Evolutionary conservation across 2,888 invertebrate genomes (phyloP).

Genomic region (Metellina segmentata): DNA sequence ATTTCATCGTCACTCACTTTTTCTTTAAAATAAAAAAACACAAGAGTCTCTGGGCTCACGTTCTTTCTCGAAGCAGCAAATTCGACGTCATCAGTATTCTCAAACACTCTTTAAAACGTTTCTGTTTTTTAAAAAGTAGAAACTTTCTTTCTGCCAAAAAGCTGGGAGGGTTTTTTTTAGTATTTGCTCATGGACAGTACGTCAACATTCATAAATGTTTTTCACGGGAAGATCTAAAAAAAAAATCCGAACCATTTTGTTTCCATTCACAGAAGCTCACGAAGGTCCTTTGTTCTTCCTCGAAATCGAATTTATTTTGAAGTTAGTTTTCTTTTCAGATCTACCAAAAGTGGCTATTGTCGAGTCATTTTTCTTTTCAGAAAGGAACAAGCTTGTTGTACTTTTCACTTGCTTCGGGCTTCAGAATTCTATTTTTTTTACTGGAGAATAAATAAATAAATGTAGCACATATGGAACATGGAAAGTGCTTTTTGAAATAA

Average conservation of each 20-base stretch:
- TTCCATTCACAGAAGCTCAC: background rate
- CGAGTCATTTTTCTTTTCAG: background rate
- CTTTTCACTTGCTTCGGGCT: background rate
- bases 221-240: background rate
- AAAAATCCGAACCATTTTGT: background rate
- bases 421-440: background rate
- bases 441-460: background rate
- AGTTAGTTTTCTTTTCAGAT: background rate
- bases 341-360: background rate
- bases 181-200: background rate
- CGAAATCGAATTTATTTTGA: background rate
- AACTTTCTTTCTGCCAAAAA: background rate
- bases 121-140: background rate
- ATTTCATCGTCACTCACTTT: background rate
- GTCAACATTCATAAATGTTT: background rate
- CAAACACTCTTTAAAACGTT: background rate
- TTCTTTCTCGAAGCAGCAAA: background rate
- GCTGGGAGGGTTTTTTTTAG: background rate
- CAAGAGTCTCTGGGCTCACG: background rate
- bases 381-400: background rate
- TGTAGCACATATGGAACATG: background rate
- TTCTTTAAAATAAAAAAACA: background rate
- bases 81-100: background rate
- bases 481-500: background rate
- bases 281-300: background rate